Evolutionary conservation across 2,797 vertebrate genomes (phyloP).

Genomic region (Pantherophis vulpinus): DNA sequence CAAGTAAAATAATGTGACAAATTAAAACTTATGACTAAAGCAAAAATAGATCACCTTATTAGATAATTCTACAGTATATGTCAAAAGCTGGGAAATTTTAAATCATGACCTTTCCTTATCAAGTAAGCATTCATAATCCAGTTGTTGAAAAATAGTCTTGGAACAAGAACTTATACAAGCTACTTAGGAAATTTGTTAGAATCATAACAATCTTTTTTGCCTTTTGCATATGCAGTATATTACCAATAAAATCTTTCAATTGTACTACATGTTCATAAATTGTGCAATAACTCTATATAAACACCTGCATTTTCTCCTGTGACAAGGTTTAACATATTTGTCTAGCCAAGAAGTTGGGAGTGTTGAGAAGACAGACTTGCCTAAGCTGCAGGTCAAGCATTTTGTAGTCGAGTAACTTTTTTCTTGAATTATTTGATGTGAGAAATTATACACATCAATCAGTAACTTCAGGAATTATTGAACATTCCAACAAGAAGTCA

Average conservation of each 20-base stretch:
- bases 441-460: not conserved
- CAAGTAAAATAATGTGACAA: not conserved
- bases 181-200: not conserved
- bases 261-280: not conserved
- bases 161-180: not conserved
- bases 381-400: not conserved
- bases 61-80: not conserved
- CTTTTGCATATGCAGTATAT: not conserved
- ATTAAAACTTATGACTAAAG: slow-evolving; percentile 6
- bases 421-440: not conserved
- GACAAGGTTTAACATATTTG: not conserved
- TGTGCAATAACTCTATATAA: not conserved
- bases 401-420: not conserved
- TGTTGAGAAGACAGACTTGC: not conserved
- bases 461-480: not conserved
- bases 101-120: not conserved
- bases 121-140: not conserved
- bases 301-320: not conserved
- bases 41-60: not conserved
- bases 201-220: not conserved
- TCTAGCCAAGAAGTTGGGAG: not conserved
- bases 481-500: no score
- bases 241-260: not conserved
- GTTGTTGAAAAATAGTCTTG: not conserved
- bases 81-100: slow-evolving; percentile 12